Conservation (phyloP, 2,888 invertebrate species). For the Sepiola atlantica region DNA sequence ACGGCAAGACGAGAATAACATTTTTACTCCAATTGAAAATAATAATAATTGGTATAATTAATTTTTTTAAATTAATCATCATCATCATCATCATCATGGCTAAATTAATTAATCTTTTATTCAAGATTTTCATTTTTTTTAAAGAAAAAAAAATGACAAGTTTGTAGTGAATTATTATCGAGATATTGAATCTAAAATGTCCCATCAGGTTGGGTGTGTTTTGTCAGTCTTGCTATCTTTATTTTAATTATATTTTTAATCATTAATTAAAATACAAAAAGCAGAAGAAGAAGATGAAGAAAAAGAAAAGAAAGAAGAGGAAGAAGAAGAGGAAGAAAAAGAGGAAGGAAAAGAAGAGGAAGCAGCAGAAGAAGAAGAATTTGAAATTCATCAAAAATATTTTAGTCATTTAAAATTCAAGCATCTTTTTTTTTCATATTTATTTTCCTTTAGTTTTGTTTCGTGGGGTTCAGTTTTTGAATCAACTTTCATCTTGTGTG, state of each 20-base stretch:
- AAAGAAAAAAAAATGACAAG: neutral
- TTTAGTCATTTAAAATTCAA: neutral
- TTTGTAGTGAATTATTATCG: neutral
- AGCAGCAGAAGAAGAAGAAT: neutral
- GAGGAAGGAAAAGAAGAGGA: too few species aligned
- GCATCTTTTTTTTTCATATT: neutral
- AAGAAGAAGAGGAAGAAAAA: too few species aligned
- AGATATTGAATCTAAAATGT: neutral
- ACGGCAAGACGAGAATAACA: neutral
- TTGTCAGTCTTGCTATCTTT: neutral
- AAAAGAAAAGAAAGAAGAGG: too few species aligned
- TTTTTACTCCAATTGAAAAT: neutral
- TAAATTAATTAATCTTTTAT: neutral
- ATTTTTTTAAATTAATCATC: constrained; percentile 17
- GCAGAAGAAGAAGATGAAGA: too few species aligned
- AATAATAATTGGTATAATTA: neutral
- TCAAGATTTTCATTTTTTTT: neutral
- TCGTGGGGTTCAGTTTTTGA: neutral
- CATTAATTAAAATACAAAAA: neutral
- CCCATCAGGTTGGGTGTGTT: neutral
- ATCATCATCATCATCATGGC: neutral
- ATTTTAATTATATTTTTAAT: neutral
- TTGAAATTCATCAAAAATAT: neutral
- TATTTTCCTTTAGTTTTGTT: neutral
- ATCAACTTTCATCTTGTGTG: neutral